Percentiles rank a stretch among this genome's conserved stretches.
Evolutionary conservation across 2,797 vertebrate species (phyloP).

Genomic region (Delichon dasypus): DNA sequence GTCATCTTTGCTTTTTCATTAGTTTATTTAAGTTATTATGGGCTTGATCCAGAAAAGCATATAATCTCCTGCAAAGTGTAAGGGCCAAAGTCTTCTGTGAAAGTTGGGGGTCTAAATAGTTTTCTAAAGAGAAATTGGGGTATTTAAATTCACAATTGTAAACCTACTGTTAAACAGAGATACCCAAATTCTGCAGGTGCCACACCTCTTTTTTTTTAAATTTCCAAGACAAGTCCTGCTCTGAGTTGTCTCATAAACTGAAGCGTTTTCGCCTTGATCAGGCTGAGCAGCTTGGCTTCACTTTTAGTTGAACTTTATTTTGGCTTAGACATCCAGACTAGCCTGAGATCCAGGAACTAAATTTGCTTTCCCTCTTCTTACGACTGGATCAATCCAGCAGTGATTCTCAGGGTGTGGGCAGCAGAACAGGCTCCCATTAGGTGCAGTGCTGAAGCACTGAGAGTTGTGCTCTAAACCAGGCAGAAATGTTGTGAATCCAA

Average conservation of each 20-base stretch:
- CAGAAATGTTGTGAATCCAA: neutral
- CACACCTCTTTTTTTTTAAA: neutral
- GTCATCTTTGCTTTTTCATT: neutral
- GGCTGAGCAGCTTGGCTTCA: conserved; percentile 25
- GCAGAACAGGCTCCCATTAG: neutral
- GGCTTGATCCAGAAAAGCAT: neutral
- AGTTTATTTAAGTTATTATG: neutral
- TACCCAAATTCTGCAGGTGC: neutral
- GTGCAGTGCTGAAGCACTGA: neutral
- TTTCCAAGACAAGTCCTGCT: neutral
- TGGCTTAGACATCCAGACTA: conserved; percentile 52
- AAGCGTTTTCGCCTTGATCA: neutral
- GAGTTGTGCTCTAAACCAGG: neutral
- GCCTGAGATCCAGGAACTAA: conserved; percentile 39
- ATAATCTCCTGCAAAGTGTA: neutral
- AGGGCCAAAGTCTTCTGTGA: neutral
- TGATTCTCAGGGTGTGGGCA: neutral
- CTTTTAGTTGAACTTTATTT: conserved; percentile 63
- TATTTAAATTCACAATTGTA: neutral
- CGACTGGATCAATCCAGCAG: neutral
- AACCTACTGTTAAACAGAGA: neutral
- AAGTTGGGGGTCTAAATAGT: neutral
- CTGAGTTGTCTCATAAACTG: neutral
- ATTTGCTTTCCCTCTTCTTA: conserved; percentile 30
- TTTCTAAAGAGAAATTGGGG: neutral